Evolutionary conservation across 1,140 invertebrate species (phyloP).

Genomic region (Apis florea): DNA sequence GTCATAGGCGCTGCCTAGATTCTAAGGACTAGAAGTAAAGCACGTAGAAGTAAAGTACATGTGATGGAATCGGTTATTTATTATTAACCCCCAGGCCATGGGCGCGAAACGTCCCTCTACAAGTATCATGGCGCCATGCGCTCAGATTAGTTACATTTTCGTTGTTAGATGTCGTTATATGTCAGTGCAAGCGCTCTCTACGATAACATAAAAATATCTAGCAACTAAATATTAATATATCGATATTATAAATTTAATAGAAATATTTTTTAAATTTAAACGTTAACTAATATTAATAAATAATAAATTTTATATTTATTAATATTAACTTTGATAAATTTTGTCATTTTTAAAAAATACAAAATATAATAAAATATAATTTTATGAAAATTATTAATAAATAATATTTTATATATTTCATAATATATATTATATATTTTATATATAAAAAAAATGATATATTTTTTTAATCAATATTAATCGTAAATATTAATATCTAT

Average conservation of each 20-base stretch:
- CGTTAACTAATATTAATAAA: not conserved
- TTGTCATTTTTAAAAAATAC: not conserved
- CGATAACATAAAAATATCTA: not conserved
- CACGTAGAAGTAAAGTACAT: conserved; percentile 38
- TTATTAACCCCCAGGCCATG: conserved; percentile 54
- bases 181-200: not conserved
- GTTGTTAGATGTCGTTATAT: conserved; percentile 2
- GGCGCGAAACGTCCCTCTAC: conserved; percentile 43
- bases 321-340: not conserved
- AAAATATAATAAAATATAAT: not conserved
- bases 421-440: too few species aligned
- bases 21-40: conserved; percentile 36
- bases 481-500: not conserved
- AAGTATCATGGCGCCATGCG: conserved; percentile 30
- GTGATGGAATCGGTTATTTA: conserved; percentile 52
- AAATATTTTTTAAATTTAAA: conserved; percentile 2
- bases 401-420: not conserved
- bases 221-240: conserved; percentile 11
- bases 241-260: not conserved
- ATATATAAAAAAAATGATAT: not conserved
- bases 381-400: not conserved
- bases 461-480: not conserved
- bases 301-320: not conserved
- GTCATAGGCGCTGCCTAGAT: conserved; percentile 42
- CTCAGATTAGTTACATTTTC: not conserved